phyloP scores from a whole-genome alignment of 2,888 invertebrate species.

The Andrena camellia region DNA sequence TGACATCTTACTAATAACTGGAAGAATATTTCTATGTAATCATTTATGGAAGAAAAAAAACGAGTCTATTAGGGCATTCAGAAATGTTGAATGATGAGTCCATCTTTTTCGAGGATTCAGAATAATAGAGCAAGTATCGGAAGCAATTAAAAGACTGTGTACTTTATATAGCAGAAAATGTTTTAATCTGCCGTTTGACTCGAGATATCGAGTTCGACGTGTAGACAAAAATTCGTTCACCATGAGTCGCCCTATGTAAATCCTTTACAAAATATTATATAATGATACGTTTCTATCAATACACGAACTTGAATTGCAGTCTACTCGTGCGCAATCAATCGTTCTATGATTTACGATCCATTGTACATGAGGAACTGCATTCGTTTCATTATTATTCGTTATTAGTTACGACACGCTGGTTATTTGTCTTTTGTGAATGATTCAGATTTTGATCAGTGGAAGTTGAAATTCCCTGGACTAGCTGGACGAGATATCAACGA shows the following conservation, averaged over 20 bases:
- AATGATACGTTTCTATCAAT: constrained; percentile 68
- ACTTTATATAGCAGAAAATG: neutral
- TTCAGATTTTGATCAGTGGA: neutral
- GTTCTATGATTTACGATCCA: constrained; percentile 61
- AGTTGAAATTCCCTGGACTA: neutral
- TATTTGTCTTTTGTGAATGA: constrained; percentile 1
- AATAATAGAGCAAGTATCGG: too few relatives aligned
- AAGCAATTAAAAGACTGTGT: too few relatives aligned
- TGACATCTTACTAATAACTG: neutral
- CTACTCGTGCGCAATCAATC: constrained; percentile 75
- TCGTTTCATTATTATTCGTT: constrained; percentile 41
- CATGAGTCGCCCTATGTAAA: constrained; percentile 46
- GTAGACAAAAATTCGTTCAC: constrained; percentile 28
- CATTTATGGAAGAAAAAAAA: neutral
- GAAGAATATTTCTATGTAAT: neutral
- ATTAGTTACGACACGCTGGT: constrained; percentile 15
- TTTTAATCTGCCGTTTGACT: constrained; percentile 53
- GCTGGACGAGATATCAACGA: neutral
- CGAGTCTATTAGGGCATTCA: neutral
- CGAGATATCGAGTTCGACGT: constrained; percentile 54
- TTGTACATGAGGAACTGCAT: constrained; percentile 41
- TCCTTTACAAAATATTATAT: constrained; percentile 65
- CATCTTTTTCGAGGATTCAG: too few relatives aligned
- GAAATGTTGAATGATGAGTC: too few relatives aligned
- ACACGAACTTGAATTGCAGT: constrained; percentile 63